Evolutionary conservation across 2,888 invertebrate genomes (phyloP).

Genomic region (Octonoba sinensis): DNA sequence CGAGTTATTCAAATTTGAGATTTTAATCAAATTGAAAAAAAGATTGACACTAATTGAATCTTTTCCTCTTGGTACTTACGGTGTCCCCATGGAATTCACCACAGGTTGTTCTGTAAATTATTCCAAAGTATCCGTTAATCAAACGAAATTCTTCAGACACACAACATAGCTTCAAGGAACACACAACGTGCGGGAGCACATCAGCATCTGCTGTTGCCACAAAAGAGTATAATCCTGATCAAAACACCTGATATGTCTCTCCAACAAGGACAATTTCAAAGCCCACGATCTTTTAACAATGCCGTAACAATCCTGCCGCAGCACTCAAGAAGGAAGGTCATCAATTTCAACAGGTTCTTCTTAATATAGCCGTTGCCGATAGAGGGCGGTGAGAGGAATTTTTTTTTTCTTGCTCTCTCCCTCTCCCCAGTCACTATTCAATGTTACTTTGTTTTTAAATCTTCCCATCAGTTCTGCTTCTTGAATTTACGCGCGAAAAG

Average conservation of each 20-base stretch:
- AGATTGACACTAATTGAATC: neutral
- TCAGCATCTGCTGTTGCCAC: too few species aligned
- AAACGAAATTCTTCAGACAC: neutral
- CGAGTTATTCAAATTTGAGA: too few species aligned
- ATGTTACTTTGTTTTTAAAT: too few species aligned
- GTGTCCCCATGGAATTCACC: slow-evolving; percentile 37
- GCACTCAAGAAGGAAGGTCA: slow-evolving; percentile 52
- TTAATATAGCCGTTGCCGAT: slow-evolving; percentile 52
- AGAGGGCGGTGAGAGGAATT: slow-evolving; percentile 27
- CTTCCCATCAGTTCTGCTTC: slow-evolving; percentile 12
- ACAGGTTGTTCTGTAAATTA: neutral
- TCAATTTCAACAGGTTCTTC: slow-evolving; percentile 61
- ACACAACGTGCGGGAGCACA: slow-evolving; percentile 4
- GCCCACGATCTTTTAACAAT: too few species aligned
- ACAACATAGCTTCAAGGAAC: slow-evolving; percentile 10
- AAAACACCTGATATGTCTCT: neutral
- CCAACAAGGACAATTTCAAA: neutral
- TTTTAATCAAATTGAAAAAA: too few species aligned
- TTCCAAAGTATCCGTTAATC: slow-evolving; percentile 24
- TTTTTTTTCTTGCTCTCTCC: slow-evolving; percentile 14
- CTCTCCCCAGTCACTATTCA: neutral
- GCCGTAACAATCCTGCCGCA: slow-evolving; percentile 16
- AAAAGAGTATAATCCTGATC: too few species aligned
- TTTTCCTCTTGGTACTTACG: slow-evolving; percentile 11
- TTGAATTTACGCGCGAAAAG: slow-evolving; percentile 15